phyloP scores from a whole-genome alignment of 1,140 invertebrate species.

The Lordiphosa clarofinis region DNA sequence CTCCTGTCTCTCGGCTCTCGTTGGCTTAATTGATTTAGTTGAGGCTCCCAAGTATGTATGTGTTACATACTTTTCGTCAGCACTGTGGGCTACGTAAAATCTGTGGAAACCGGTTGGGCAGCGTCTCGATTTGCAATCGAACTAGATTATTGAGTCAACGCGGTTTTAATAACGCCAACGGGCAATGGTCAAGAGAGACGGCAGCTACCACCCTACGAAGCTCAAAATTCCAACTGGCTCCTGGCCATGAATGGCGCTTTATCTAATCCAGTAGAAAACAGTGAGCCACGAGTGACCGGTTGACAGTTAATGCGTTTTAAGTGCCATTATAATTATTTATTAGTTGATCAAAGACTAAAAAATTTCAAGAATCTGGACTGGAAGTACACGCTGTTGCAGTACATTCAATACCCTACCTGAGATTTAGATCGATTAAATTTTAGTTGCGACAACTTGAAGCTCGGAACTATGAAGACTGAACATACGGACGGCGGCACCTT shows the following conservation, averaged over 20 bases:
- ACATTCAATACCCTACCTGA: neutral
- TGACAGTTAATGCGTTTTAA: constrained; percentile 36
- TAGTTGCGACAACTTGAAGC: too few relatives aligned
- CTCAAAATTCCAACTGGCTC: constrained; percentile 43
- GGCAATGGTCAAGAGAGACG: constrained; percentile 21
- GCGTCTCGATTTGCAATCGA: constrained; percentile 50
- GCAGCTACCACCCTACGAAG: constrained; percentile 24
- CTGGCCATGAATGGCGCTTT: constrained; percentile 66
- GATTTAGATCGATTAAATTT: too few relatives aligned
- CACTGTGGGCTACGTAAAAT: constrained; percentile 46
- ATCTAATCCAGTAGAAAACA: constrained; percentile 41
- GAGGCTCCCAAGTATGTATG: constrained; percentile 35
- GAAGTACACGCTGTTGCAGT: neutral
- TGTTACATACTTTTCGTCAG: constrained; percentile 46
- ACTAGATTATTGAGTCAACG: constrained; percentile 45
- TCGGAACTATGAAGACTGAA: too few relatives aligned
- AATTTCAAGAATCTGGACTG: constrained; percentile 56
- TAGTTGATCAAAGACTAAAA: constrained; percentile 39
- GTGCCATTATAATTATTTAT: constrained; percentile 59
- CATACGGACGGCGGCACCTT: too few relatives aligned
- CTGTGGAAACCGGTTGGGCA: constrained; percentile 42
- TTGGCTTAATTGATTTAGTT: constrained; percentile 74
- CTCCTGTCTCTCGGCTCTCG: constrained; percentile 33
- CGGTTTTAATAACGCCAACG: constrained; percentile 27
- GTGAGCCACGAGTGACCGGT: constrained; percentile 7